Evolutionary conservation across 2,113 vertebrate species (phyloP), one percentile per base, ranked within the genome.

Genomic region (Hirundichthys speculiger): DNA sequence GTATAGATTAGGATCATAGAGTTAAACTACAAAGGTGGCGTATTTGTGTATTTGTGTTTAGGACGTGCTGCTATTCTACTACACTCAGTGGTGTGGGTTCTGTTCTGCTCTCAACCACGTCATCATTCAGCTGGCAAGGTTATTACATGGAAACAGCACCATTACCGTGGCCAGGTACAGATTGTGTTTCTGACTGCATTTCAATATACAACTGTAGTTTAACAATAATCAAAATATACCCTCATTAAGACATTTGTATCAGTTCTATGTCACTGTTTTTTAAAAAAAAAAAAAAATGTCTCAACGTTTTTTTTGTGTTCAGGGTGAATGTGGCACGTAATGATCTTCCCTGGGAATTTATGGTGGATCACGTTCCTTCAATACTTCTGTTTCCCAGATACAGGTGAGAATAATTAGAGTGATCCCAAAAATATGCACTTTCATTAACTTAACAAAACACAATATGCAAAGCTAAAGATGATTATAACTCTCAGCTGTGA

Each of bases 271-370:
- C 30, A 34, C 2, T 10, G 30, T 16, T 47, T 9, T 59, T 18
- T 46, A 19, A 18, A 13, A 27, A 51, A 47, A 2, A 1, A 4
- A 25, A 48, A 10, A 12, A 47, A 42, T 27, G 18, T 3, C 42
- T 12, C 19, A 14, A 16, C 18, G 19, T 27, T 22, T 38, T n/a
- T 21, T 48, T 0, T 73, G 46, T 24, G 43, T 51, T 30, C 3
- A 99, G 98, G 87, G 94, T 99, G 21, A 97, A 99, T 60, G 92
- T 94, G n/a, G 94, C 93, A 61, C 91, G 85, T 52, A 99, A 99
- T 58, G 97, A 99, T 85, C 96, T 99, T 68, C 97, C 96, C 2
- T 99, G 98, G 98, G 97, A 99, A 88, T 96, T 98, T 70, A 98
- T 98, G 96, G 96, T 96, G 47, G 95, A 99, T 65, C 94, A 66